phyloP scores from a whole-genome alignment of 2,113 vertebrate genomes.

The Oceanodroma tethys region DNA sequence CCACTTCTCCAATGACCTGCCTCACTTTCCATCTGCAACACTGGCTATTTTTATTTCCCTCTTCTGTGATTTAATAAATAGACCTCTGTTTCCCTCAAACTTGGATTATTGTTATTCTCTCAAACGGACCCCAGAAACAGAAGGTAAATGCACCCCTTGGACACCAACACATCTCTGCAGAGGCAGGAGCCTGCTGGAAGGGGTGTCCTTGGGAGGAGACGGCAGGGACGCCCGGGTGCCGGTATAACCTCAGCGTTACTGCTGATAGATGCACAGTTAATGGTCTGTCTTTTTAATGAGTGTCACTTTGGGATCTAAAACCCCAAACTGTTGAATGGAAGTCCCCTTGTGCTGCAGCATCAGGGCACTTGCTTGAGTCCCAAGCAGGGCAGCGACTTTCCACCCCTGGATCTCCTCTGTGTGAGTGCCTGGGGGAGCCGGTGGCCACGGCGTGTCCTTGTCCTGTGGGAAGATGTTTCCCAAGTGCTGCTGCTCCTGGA shows the following conservation, averaged over 20 bases:
- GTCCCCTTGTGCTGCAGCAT: not conserved
- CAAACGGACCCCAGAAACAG: not conserved
- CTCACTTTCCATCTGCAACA: not conserved
- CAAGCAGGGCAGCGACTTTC: not conserved
- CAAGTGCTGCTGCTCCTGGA: not conserved
- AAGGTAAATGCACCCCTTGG: not conserved
- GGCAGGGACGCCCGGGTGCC: not conserved
- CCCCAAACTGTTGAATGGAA: not conserved
- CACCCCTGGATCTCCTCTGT: not conserved
- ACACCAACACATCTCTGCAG: not conserved
- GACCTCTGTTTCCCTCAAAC: not conserved
- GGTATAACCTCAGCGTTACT: not conserved
- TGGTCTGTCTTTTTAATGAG: not conserved
- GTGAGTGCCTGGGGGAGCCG: not conserved
- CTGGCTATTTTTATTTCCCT: not conserved
- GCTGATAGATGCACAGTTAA: constrained; percentile 24
- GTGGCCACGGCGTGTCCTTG: not conserved
- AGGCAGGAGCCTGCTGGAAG: not conserved
- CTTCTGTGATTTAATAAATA: not conserved
- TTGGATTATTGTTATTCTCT: not conserved
- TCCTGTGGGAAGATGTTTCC: not conserved
- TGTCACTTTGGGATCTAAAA: constrained; percentile 4
- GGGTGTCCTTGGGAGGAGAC: not conserved
- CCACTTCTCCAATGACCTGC: not conserved
- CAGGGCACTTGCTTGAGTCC: not conserved